Conservation (phyloP, 2,113 vertebrate genomes). For the Enhydra lutris region DNA sequence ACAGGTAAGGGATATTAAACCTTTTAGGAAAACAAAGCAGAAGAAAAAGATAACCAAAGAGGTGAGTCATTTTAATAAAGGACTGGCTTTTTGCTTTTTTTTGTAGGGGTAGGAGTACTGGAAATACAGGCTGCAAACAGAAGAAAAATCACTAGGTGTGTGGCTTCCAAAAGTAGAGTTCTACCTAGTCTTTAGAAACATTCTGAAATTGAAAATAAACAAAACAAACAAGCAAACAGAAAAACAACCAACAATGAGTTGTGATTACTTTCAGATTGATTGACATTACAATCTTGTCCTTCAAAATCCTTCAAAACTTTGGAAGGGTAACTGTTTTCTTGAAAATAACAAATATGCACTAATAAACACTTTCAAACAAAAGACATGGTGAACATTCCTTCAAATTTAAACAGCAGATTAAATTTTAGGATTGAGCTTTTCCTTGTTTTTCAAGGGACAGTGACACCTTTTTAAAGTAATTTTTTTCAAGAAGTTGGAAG, state of each 20-base stretch:
- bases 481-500: not conserved
- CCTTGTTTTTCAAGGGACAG: not conserved
- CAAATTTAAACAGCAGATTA: not conserved
- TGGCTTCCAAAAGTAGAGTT: not conserved
- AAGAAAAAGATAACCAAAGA: not conserved
- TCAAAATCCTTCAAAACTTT: not conserved
- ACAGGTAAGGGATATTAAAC: not conserved
- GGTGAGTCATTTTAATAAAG: not conserved
- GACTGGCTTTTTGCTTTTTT: not conserved
- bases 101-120: not conserved
- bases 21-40: not conserved
- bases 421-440: not conserved
- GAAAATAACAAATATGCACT: not conserved
- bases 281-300: not conserved
- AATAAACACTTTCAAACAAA: conserved; percentile 19
- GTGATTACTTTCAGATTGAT: not conserved
- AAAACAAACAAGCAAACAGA: not conserved
- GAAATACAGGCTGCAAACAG: not conserved
- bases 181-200: not conserved
- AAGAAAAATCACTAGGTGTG: not conserved
- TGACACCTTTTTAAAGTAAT: not conserved
- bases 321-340: not conserved
- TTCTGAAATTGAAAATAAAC: conserved; percentile 1
- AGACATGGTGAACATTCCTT: not conserved
- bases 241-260: not conserved